A percentile compares a stretch with the other conserved stretches of the same genome.
These are phyloP conservation scores for Pholis gunnellus DNA, from an alignment of 2,113 vertebrate species.

Conservation along the genomic window DNA sequence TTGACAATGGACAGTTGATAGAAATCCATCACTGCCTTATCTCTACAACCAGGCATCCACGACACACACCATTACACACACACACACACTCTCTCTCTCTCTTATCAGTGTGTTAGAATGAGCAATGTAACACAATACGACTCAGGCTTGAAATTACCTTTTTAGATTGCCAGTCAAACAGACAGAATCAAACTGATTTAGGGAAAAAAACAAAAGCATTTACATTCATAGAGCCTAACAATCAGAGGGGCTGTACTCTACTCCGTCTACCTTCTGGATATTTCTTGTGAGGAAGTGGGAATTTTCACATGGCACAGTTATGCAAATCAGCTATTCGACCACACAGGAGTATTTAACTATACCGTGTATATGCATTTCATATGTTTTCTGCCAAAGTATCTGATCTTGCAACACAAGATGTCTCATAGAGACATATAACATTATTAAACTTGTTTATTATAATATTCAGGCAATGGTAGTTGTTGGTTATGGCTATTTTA, in stretches of 20 bases:
- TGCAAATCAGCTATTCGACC: not conserved
- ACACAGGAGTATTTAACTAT: not conserved
- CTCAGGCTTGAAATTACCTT: conserved; percentile 45
- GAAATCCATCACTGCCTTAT: conserved; percentile 80
- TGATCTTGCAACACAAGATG: not conserved
- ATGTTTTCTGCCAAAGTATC: not conserved
- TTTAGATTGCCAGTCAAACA: conserved; percentile 6
- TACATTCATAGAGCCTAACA: not conserved
- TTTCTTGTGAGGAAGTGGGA: not conserved
- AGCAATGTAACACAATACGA: conserved; percentile 41
- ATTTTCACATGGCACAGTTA: not conserved
- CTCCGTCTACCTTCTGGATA: not conserved
- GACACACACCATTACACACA: conserved; percentile 41
- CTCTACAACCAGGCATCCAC: conserved; percentile 50
- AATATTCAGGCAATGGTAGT: not conserved
- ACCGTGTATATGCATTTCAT: not conserved
- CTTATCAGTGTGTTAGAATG: conserved; percentile 39
- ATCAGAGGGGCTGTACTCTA: not conserved
- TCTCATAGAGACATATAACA: not conserved
- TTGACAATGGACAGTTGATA: conserved; percentile 55
- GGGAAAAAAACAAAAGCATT: not conserved
- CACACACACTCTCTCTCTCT: conserved; percentile 4
- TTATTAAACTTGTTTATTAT: not conserved
- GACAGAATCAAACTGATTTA: not conserved
- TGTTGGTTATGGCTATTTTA: not conserved